Percentiles rank a stretch among this genome's conserved stretches.
These are phyloP conservation scores for Myotis findleyi DNA, from an alignment of 2,797 vertebrate genomes.

Conservation along the genomic window DNA sequence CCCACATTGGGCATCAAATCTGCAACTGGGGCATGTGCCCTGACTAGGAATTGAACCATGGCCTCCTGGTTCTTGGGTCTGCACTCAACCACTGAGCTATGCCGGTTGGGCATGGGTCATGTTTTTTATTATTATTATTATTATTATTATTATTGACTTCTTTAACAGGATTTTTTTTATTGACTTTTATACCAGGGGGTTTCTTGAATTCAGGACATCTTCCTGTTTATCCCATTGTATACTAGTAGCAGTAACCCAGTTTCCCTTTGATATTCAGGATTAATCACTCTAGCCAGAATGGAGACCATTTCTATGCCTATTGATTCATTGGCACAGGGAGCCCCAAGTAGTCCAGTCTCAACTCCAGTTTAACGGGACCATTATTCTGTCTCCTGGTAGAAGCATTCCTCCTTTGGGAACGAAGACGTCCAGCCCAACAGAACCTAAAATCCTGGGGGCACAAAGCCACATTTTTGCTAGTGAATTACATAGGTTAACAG, in stretches of 20 bases:
- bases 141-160: no score
- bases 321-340: accelerated
- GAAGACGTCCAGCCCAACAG: background rate
- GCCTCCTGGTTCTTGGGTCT: no score
- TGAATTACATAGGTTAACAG: background rate
- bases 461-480: background rate
- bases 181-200: background rate
- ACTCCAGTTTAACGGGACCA: no score
- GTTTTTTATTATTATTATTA: no score
- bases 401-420: background rate
- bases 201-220: background rate
- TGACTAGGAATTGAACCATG: no score
- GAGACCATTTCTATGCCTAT: background rate
- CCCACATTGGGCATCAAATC: no score
- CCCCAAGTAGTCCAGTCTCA: background rate
- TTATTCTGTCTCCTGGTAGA: background rate
- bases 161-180: background rate
- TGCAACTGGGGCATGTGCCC: no score
- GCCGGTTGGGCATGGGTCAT: no score
- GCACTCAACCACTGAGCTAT: no score
- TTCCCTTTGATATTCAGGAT: background rate
- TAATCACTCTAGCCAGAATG: no score
- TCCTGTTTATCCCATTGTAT: background rate
- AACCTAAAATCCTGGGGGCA: no score
- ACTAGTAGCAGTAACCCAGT: background rate